Evolutionary conservation across 2,113 vertebrate genomes (phyloP).

Genomic region (Philantomba maxwellii): DNA sequence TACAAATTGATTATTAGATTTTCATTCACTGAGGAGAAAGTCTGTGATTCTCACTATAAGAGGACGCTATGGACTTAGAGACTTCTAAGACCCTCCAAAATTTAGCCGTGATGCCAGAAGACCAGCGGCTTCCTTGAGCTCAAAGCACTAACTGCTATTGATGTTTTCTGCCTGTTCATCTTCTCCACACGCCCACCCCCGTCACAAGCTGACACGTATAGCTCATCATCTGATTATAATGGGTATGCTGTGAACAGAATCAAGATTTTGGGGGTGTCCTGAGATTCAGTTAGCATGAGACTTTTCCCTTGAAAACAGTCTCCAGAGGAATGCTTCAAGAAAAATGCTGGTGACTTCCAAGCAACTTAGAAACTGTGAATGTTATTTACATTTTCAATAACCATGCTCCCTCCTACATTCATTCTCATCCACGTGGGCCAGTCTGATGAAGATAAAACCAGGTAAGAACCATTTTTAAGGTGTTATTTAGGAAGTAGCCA

Average conservation of each 20-base stretch:
- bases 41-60: background rate
- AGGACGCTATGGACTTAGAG: background rate
- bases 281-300: background rate
- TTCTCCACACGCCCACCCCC: background rate
- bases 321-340: background rate
- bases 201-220: background rate
- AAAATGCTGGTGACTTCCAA: background rate
- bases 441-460: background rate
- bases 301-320: background rate
- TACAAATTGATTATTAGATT: background rate
- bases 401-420: background rate
- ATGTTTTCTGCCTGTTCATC: background rate
- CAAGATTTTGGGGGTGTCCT: background rate
- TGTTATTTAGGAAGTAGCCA: background rate
- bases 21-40: background rate
- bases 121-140: background rate
- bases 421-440: background rate
- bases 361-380: background rate
- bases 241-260: background rate
- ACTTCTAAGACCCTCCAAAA: background rate
- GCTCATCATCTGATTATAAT: background rate
- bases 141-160: background rate
- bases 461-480: background rate
- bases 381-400: background rate
- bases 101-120: background rate